Percentiles rank a stretch among this genome's conserved stretches.
Evolutionary conservation across 2,113 vertebrate species (phyloP).

Genomic region (Struthidea cinerea): DNA sequence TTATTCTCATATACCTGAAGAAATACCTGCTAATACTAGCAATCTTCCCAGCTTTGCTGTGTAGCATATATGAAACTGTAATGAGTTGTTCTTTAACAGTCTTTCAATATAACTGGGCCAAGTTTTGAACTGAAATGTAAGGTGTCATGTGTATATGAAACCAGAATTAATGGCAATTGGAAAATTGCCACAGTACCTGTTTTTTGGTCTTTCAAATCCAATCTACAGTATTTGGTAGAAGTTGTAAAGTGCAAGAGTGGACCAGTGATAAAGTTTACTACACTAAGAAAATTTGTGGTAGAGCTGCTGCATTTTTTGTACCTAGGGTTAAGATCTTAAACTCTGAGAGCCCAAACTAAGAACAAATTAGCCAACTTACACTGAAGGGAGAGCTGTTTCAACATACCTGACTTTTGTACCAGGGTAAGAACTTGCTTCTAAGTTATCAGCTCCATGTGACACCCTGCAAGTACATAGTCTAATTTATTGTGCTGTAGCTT

Average conservation of each 20-base stretch:
- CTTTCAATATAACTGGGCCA: background rate
- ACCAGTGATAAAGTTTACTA: background rate
- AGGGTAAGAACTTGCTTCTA: background rate
- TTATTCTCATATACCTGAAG: background rate
- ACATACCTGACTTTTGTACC: background rate
- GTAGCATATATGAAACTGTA: background rate
- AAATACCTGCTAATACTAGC: background rate
- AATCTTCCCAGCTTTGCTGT: background rate
- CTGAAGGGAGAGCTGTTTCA: background rate
- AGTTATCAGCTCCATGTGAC: background rate
- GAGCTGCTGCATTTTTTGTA: background rate
- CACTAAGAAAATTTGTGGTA: background rate
- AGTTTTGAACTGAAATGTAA: background rate
- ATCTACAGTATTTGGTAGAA: background rate
- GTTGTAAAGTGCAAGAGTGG: background rate
- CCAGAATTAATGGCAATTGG: background rate
- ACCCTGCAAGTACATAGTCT: background rate
- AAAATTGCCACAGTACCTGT: background rate
- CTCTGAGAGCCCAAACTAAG: background rate
- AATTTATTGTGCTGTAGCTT: background rate
- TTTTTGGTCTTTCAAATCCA: background rate
- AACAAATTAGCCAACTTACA: background rate
- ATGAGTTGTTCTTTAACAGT: background rate
- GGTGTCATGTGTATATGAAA: background rate
- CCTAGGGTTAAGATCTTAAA: background rate